A percentile compares a stretch with the other conserved stretches of the same genome.
These are phyloP conservation scores for Drosophila tristis DNA, from an alignment of 1,140 invertebrate species.

Conservation along the genomic window DNA sequence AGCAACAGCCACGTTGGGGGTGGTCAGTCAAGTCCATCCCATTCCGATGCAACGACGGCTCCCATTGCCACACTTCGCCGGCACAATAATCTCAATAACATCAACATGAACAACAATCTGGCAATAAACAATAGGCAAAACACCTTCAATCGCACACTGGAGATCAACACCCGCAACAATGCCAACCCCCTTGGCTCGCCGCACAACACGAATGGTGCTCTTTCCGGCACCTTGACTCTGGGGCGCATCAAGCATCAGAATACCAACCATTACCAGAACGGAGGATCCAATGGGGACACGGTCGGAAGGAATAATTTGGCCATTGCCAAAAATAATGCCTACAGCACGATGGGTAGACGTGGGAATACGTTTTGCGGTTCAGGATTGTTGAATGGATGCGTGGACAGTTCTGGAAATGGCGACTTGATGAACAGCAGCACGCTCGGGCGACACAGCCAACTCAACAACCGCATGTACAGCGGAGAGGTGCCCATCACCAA, in stretches of 20 bases:
- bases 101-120: slow-evolving; percentile 84
- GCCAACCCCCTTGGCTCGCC: slow-evolving; percentile 77
- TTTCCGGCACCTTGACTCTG: slow-evolving; percentile 77
- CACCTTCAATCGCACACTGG: slow-evolving; percentile 81
- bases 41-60: slow-evolving; percentile 91
- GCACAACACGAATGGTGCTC: slow-evolving; percentile 40
- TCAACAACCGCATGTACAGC: slow-evolving; percentile 70
- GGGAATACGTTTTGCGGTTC: slow-evolving; percentile 84
- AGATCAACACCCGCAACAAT: slow-evolving; percentile 83
- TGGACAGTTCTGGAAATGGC: slow-evolving; percentile 31
- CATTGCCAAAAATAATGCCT: slow-evolving; percentile 84
- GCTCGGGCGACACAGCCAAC: slow-evolving; percentile 74
- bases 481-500: slow-evolving; percentile 86
- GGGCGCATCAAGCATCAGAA: slow-evolving; percentile 82
- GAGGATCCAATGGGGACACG: slow-evolving; percentile 74
- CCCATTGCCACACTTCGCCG: slow-evolving; percentile 88
- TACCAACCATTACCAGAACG: slow-evolving; percentile 80
- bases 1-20: slow-evolving; percentile 14
- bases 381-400: slow-evolving; percentile 49
- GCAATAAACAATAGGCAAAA: slow-evolving; percentile 84
- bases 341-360: slow-evolving; percentile 85
- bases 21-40: slow-evolving; percentile 91
- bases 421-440: slow-evolving; percentile 80
- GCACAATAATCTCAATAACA: slow-evolving; percentile 84
- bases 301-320: slow-evolving; percentile 77